Conservation (phyloP, 2,113 vertebrate species). For the Psilopsiagon aymara region DNA sequence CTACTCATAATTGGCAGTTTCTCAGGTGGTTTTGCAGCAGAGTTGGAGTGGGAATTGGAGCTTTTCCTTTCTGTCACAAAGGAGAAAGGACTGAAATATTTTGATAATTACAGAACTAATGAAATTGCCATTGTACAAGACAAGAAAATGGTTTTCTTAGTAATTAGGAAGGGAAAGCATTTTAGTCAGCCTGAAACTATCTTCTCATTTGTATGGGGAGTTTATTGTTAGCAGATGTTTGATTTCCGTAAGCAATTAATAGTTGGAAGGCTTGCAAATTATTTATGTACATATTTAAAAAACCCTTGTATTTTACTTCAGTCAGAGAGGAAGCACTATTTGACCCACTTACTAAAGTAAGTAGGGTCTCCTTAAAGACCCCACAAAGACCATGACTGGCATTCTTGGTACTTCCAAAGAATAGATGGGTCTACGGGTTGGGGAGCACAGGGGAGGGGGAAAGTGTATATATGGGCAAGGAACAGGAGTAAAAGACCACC, state of each 20-base stretch:
- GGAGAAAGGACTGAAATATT: not conserved
- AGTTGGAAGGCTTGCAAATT: conserved; percentile 25
- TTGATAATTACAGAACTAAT: not conserved
- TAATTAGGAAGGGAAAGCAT: conserved; percentile 11
- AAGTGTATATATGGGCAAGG: not conserved
- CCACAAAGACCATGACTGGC: not conserved
- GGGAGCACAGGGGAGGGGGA: not conserved
- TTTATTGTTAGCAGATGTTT: conserved; percentile 45
- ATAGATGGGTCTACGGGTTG: not conserved
- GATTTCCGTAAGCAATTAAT: conserved; percentile 24
- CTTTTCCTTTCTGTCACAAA: not conserved
- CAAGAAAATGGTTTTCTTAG: not conserved
- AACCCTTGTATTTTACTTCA: not conserved
- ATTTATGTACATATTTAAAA: not conserved
- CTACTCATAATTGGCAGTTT: not conserved
- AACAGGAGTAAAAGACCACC: not conserved
- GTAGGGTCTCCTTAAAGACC: not conserved
- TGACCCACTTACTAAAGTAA: too few species aligned
- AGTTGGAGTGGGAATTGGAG: not conserved
- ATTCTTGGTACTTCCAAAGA: not conserved
- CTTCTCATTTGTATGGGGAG: not conserved
- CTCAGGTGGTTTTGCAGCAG: not conserved
- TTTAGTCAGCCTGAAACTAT: conserved; percentile 10
- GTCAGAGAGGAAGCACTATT: not conserved
- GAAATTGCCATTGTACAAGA: not conserved